Percentiles rank a stretch among this genome's conserved stretches.
Conservation (phyloP, 2,797 vertebrate species). For the Acipenser ruthenus region DNA sequence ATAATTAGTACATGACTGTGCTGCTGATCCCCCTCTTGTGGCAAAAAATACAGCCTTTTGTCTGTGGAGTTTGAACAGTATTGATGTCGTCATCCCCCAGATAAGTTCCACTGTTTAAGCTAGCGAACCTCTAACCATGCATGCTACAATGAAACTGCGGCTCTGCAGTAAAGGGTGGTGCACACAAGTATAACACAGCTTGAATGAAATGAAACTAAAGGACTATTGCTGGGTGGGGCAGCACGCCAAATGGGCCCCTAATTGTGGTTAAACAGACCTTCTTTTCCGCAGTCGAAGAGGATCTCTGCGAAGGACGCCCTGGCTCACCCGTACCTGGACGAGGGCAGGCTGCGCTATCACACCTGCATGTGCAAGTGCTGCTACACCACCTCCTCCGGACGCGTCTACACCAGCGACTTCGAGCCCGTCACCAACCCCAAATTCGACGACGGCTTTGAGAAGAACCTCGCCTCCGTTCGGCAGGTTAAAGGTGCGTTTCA, state of each 20-base stretch:
- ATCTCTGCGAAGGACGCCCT: constrained; percentile 96
- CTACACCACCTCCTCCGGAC: constrained; percentile 89
- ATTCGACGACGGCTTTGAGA: constrained; percentile 95
- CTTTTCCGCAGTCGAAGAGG: constrained; percentile 75
- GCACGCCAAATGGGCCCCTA: no score
- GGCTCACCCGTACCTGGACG: constrained; percentile 93
- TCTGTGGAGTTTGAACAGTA: background rate
- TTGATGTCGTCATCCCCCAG: background rate
- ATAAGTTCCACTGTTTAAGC: no score
- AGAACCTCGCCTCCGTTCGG: constrained; percentile 95
- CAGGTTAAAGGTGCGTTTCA: constrained; percentile 87
- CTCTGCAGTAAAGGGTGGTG: no score
- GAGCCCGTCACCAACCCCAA: constrained; percentile 91
- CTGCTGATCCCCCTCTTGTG: background rate
- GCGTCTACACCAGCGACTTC: constrained; percentile 94
- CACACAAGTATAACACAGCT: no score
- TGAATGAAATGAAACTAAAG: no score
- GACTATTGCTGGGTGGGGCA: no score
- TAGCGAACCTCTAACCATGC: no score
- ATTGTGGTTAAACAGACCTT: background rate
- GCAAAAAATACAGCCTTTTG: background rate
- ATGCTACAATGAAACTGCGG: no score
- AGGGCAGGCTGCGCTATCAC: constrained; percentile 90
- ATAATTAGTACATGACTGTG: no score
- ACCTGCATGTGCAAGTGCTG: constrained; percentile 98